Conservation (phyloP, 2,113 vertebrate genomes). For the Sorex fumeus region DNA sequence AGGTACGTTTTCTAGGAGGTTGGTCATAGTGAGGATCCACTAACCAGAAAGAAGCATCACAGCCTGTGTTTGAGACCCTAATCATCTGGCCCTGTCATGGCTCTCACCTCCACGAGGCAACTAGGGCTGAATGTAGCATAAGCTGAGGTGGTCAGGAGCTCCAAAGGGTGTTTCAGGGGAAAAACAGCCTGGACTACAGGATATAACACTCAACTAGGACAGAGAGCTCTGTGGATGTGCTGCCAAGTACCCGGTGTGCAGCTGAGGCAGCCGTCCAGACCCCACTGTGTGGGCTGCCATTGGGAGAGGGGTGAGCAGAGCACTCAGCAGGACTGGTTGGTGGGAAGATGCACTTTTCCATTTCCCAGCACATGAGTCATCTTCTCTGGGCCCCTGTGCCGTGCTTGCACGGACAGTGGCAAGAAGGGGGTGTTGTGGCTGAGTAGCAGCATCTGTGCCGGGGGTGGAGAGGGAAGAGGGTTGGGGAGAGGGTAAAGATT, state of each 20-base stretch:
- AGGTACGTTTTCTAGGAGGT: slow-evolving; percentile 40
- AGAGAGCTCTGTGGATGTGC: slow-evolving; percentile 75
- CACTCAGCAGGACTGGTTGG: slow-evolving; percentile 81
- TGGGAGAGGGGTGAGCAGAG: slow-evolving; percentile 86
- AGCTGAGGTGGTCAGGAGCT: slow-evolving; percentile 72
- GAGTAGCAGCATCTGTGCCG: slow-evolving; percentile 83
- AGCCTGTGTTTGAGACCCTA: slow-evolving; percentile 59
- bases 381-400: slow-evolving; percentile 83
- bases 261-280: slow-evolving; percentile 82
- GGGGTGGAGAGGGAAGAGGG: slow-evolving; percentile 79
- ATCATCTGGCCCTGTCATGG: slow-evolving; percentile 38
- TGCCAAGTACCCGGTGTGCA: slow-evolving; percentile 81
- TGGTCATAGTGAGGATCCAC: not conserved
- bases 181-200: slow-evolving; percentile 68
- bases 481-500: slow-evolving; percentile 79
- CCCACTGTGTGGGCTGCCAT: slow-evolving; percentile 86
- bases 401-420: slow-evolving; percentile 85
- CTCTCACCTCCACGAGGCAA: slow-evolving; percentile 46
- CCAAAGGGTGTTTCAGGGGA: slow-evolving; percentile 74
- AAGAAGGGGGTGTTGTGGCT: slow-evolving; percentile 84
- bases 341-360: slow-evolving; percentile 88
- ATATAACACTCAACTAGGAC: slow-evolving; percentile 76
- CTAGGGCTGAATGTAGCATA: slow-evolving; percentile 48
- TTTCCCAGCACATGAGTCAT: slow-evolving; percentile 91
- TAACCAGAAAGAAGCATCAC: slow-evolving; percentile 54